Base-by-base conservation (phyloP, 1,140 invertebrate species). In the Drosophila hydei region DNA sequence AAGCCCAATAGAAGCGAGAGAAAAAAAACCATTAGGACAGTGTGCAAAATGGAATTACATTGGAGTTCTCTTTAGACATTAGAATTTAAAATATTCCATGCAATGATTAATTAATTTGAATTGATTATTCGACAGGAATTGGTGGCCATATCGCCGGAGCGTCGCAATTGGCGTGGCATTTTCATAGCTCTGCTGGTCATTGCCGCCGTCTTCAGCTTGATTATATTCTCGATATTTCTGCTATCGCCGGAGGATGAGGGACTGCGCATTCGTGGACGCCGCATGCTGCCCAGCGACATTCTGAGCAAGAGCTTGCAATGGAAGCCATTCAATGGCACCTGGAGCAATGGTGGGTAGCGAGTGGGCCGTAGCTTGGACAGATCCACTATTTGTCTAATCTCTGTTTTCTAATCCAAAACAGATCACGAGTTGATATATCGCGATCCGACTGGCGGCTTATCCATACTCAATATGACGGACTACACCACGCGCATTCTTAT, bases 141-240 rank as follows among this genome's bases (percentile, higher is more conserved):
- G 80, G 96, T 96, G 56, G 95, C 95, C 14, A 94, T 95, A 18
- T 95, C 95, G 14, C 95, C 96, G n/a, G 96, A 94, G 61, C 94
- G 96, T 81, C 93, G 96, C 42, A 98, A 98, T 93, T 98, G 97
- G 97, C 94, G 96, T 25, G 97, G 97, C 11, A 97, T 98, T 67
- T 94, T 96, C 61, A 98, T 98, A 63, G 97, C 97, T 0, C 92
- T 98, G 27, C 92, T 98, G 59, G 97, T 98, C 23, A 98, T 98
- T 65, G 93, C 96, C 11, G 94, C 95, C 4, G 97, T 98, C 8
- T 95, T 97, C 72, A 95, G 95, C 16, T 94, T 98, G 70, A 97
- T 98, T 38, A 94, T 97, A 60, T 95, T 97, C 90, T 97, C 97
- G 81, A 97, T 98, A 78, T 94, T 97, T 16, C 93, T 98, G 42